Evolutionary conservation across 1,140 invertebrate species (phyloP), one percentile per base, ranked within the genome.

Genomic region (Muscidifurax raptorellus): DNA sequence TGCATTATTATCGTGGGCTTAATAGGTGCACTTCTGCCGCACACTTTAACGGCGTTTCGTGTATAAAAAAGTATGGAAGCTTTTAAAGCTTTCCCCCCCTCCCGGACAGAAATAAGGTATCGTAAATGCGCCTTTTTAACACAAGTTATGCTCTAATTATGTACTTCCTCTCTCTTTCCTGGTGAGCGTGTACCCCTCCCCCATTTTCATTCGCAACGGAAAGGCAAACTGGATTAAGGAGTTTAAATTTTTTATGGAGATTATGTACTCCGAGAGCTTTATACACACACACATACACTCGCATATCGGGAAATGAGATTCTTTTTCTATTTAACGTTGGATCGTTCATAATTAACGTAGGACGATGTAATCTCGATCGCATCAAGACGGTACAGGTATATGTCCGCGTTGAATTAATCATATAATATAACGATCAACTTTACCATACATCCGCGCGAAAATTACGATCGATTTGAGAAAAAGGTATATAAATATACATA

Each of bases 131-230:
- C 18, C 6, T 59, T 59, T 59, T 59, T 59, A 59, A 59, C 52
- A 59, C 52, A 59, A 59, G 52, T 59, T 59, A 59, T 59, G 52
- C 52, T 59, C 52, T 59, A n/a, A 59, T 59, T 59, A 59, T 59
- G 52, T 59, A 52, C 47, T 52, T 13, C 18, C 47, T 52, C 15
- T 52, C 15, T 52, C 15, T 52, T 13, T 52, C 47, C 52, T 59
- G n/a, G n/a, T n/a, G n/a, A n/a, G n/a, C n/a, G 18, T 59, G 18
- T 59, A 0, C n/a, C 52, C n/a, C 22, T 59, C 52, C 22, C 52
- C 18, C 22, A 1, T 13, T 47, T 47, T 47, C 44, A 47, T 47
- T 47, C 44, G 44, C 44, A 15, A 12, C 15, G 44, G 44, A 47
- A 4, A 59, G 18, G 5, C 52, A 59, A 59, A 59, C 52, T 59